Percentiles rank a stretch among this genome's conserved stretches.
phyloP scores from a whole-genome alignment of 2,797 vertebrate genomes.

The Smutsia gigantea region DNA sequence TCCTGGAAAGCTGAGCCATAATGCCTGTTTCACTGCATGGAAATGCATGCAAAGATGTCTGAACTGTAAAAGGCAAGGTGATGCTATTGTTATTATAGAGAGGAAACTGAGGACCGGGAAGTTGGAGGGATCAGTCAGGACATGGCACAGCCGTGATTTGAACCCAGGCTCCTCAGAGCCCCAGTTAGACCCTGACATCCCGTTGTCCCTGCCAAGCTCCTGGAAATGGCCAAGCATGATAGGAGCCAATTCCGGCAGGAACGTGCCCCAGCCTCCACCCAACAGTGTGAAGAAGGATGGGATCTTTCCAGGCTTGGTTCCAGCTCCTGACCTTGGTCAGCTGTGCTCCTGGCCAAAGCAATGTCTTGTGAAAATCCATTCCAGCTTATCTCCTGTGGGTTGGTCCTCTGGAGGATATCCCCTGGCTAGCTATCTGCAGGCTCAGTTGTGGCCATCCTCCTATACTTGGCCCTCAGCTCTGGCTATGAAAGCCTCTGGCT shows the following conservation, averaged over 20 bases:
- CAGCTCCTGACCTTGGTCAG: background rate
- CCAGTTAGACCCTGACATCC: background rate
- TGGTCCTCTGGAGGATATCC: background rate
- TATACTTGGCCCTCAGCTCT: background rate
- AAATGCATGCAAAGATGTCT: background rate
- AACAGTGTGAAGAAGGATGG: background rate
- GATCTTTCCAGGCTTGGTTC: background rate
- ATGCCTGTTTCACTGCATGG: background rate
- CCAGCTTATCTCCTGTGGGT: background rate
- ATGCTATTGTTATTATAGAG: background rate
- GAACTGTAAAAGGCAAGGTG: background rate
- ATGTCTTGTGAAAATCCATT: background rate
- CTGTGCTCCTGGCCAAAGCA: fast-evolving
- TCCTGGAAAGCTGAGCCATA: background rate
- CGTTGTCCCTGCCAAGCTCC: background rate
- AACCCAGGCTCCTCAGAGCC: background rate
- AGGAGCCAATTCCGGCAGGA: background rate
- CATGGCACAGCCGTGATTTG: background rate
- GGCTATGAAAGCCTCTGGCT: background rate
- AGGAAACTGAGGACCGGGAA: background rate
- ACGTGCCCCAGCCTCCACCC: background rate
- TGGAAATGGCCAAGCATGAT: background rate
- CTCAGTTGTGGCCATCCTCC: too few relatives aligned
- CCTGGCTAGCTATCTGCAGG: background rate
- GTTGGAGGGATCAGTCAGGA: background rate